Evolutionary conservation across 2,797 vertebrate genomes (phyloP).

Genomic region (Crax fasciolata): DNA sequence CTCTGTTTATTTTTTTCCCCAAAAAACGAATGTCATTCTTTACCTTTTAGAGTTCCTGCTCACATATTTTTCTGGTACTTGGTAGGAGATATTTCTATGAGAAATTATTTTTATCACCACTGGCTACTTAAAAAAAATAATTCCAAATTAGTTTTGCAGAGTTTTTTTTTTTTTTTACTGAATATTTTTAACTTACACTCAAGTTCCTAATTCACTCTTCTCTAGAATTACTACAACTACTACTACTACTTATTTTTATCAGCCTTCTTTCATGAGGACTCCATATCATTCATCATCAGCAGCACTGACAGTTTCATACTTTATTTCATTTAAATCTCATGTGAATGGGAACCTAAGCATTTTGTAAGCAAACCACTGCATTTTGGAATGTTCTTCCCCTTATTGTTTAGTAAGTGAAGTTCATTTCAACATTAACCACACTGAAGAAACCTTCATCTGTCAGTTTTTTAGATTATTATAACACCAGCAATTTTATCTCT

Average conservation of each 20-base stretch:
- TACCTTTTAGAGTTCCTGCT: not conserved
- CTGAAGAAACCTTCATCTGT: not conserved
- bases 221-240: not conserved
- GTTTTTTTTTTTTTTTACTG: not conserved
- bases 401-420: not conserved
- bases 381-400: constrained; percentile 27
- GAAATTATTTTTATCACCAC: not conserved
- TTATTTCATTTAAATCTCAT: not conserved
- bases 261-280: not conserved
- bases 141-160: not conserved
- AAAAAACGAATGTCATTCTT: not conserved
- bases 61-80: not conserved
- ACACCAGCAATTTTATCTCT: not conserved
- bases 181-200: not conserved
- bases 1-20: not conserved
- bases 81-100: not conserved
- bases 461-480: not conserved
- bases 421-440: constrained; percentile 62
- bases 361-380: constrained; percentile 48
- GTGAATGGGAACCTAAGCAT: not conserved
- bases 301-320: not conserved
- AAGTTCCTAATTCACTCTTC: not conserved
- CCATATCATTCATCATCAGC: not conserved
- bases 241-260: not conserved
- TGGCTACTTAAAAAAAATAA: not conserved